phyloP scores from a whole-genome alignment of 2,113 vertebrate genomes.

The Sander lucioperca region DNA sequence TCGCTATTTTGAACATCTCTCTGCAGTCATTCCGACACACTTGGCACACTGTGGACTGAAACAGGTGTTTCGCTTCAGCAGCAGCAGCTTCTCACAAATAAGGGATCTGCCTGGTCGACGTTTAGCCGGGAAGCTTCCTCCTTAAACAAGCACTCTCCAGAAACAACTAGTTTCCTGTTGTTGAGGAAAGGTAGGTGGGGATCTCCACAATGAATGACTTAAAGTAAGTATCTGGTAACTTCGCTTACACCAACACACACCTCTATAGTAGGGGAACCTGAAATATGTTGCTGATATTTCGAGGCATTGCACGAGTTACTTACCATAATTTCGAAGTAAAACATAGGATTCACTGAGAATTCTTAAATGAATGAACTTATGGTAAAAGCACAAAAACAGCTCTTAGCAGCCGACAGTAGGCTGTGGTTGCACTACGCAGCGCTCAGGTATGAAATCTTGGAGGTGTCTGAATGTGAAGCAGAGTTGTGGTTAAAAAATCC shows the following conservation, averaged over 20 bases:
- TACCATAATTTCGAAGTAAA: not conserved
- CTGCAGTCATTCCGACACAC: slow-evolving; percentile 3
- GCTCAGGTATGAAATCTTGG: not conserved
- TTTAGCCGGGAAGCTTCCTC: slow-evolving; percentile 53
- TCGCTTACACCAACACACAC: not conserved
- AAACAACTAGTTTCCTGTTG: slow-evolving; percentile 45
- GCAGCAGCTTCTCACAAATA: slow-evolving; percentile 50
- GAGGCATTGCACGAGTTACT: not conserved
- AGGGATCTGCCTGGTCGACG: slow-evolving; percentile 35
- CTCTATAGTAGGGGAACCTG: not conserved
- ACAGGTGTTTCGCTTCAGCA: slow-evolving; percentile 43
- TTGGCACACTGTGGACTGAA: slow-evolving; percentile 25
- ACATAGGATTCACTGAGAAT: not conserved
- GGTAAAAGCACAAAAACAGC: not conserved
- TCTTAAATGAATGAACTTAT: not conserved
- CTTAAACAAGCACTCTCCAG: slow-evolving; percentile 61
- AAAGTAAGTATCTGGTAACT: not conserved
- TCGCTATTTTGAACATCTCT: not conserved
- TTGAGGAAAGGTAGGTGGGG: slow-evolving; percentile 31
- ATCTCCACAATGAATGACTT: not conserved
- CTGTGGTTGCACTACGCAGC: not conserved
- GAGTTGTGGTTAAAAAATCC: not conserved
- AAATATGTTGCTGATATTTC: not conserved
- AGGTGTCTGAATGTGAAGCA: not conserved
- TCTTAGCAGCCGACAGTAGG: not conserved